These are phyloP conservation scores for Furcula furcula DNA, from an alignment of 2,888 invertebrate genomes.

Conservation along the genomic window DNA sequence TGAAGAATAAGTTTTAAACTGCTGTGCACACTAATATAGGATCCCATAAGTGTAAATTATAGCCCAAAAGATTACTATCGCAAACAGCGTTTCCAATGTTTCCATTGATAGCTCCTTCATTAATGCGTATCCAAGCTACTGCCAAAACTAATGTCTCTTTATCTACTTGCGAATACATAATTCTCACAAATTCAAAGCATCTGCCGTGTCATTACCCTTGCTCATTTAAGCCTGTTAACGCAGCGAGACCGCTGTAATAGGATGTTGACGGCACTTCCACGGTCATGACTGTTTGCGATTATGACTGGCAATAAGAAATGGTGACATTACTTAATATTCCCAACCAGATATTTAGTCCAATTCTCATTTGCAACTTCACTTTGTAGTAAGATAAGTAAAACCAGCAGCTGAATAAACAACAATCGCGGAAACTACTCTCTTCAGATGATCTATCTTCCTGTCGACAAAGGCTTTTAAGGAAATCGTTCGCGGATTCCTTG, in stretches of 20 bases:
- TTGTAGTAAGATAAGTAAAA: too few relatives aligned
- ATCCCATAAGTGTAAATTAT: conserved; percentile 2
- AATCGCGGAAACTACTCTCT: conserved; percentile 6
- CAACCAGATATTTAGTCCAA: too few relatives aligned
- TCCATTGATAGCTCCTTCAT: conserved; percentile 6
- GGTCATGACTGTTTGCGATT: conserved; percentile 62
- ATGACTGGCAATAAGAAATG: conserved; percentile 45
- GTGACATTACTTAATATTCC: conserved; percentile 37
- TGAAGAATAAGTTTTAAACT: conserved; percentile 9
- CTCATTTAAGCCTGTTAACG: conserved; percentile 76
- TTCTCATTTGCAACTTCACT: too few relatives aligned
- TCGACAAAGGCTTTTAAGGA: conserved; percentile 28
- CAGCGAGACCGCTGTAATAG: conserved; percentile 62
- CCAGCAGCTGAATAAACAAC: background rate
- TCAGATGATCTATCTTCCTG: conserved; percentile 28
- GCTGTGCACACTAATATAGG: background rate
- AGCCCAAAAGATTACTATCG: conserved; percentile 12
- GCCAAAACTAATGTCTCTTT: conserved; percentile 37
- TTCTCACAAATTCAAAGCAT: conserved; percentile 69
- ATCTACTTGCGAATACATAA: conserved; percentile 48
- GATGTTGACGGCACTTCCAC: conserved; percentile 58
- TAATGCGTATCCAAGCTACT: conserved; percentile 12
- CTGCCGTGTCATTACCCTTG: conserved; percentile 76
- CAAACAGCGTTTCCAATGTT: conserved; percentile 2
- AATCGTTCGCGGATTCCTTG: conserved; percentile 26